Percentiles rank a stretch among this genome's conserved stretches.
phyloP scores from a whole-genome alignment of 2,797 vertebrate species.

The Eidolon dupreanum region DNA sequence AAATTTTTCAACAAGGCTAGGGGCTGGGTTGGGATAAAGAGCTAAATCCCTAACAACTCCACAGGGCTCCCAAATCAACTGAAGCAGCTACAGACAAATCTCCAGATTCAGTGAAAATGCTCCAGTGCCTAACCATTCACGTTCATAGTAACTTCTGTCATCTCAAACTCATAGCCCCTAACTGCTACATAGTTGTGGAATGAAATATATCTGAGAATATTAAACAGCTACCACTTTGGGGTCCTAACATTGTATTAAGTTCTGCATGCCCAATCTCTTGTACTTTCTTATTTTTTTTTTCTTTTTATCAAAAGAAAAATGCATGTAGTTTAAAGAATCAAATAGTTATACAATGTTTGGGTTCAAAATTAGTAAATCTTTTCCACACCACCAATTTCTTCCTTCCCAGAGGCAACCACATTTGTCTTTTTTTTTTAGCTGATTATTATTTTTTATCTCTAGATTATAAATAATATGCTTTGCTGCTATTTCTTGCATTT shows the following conservation, averaged over 20 bases:
- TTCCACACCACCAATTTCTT: background rate
- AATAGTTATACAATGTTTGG: background rate
- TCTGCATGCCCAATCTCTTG: background rate
- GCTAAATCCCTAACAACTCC: background rate
- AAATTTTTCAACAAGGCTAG: background rate
- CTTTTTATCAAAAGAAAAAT: background rate
- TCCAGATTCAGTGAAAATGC: background rate
- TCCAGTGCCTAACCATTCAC: background rate
- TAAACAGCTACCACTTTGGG: background rate
- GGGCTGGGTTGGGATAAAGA: conserved; percentile 5
- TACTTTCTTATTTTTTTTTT: background rate
- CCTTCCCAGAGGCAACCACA: conserved; percentile 37
- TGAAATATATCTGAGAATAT: background rate
- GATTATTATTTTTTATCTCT: conserved; percentile 72
- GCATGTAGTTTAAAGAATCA: background rate
- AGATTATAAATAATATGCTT: conserved; percentile 55
- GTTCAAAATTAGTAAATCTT: conserved; percentile 64
- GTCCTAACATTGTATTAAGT: background rate
- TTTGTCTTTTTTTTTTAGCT: conserved; percentile 48
- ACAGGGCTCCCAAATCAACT: background rate
- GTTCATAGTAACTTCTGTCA: background rate
- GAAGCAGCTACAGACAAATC: background rate
- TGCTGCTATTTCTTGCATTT: conserved; percentile 57
- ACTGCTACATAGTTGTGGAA: background rate
- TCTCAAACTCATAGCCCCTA: background rate